Evolutionary conservation across 2,797 vertebrate species (phyloP).

Genomic region (Scolopax bukidnonensis): DNA sequence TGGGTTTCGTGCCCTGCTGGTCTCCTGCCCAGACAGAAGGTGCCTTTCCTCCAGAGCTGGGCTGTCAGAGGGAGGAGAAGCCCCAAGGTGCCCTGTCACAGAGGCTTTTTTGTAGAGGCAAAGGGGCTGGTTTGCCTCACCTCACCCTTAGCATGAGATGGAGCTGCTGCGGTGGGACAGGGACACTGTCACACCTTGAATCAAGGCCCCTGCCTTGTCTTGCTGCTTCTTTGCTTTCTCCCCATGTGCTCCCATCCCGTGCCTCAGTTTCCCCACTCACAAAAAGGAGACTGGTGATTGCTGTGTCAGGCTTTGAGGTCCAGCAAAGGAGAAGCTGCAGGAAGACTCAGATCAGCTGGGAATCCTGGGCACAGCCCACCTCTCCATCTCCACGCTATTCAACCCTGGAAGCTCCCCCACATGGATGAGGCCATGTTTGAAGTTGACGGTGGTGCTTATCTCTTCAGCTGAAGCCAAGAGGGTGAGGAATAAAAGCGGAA

Average conservation of each 20-base stretch:
- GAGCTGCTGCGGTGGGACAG: neutral
- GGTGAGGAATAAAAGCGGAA: neutral
- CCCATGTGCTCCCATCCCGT: fast-evolving
- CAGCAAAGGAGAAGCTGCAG: neutral
- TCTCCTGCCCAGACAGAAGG: neutral
- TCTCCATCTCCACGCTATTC: neutral
- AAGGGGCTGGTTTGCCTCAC: neutral
- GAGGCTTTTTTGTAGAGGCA: neutral
- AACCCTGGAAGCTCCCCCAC: neutral
- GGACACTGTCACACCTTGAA: neutral
- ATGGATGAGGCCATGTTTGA: fast-evolving
- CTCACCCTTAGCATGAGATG: neutral
- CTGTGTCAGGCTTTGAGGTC: neutral
- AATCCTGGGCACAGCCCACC: neutral
- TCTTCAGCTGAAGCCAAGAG: neutral
- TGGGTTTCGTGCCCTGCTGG: neutral
- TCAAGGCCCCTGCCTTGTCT: neutral
- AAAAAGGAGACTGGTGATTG: neutral
- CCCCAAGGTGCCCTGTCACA: neutral
- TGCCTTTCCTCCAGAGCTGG: neutral
- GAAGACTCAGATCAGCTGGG: neutral
- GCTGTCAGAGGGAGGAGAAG: neutral
- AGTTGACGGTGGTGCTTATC: neutral
- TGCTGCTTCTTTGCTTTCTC: fast-evolving
- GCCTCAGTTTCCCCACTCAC: neutral